Evolutionary conservation across 2,797 vertebrate genomes (phyloP).

Genomic region (Argentina silus): DNA sequence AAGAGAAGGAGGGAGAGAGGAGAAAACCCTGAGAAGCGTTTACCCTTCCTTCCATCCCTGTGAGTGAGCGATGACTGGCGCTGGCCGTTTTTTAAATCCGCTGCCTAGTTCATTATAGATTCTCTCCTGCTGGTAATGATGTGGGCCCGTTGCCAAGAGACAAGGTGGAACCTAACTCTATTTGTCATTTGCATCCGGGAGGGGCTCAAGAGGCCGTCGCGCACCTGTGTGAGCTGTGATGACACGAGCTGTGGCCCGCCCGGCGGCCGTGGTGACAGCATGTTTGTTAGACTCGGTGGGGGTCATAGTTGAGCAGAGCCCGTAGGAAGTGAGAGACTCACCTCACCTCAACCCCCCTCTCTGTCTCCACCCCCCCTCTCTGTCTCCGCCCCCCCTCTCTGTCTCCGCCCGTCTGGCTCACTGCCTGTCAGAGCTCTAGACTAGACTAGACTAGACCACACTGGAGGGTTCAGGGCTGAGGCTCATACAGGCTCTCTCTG

Average conservation of each 20-base stretch:
- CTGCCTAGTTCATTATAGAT: conserved; percentile 10
- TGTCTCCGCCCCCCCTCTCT: not conserved
- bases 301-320: no score
- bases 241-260: not conserved
- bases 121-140: not conserved
- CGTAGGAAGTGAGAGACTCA: no score
- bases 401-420: not conserved
- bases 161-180: conserved; percentile 10
- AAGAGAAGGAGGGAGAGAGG: not conserved
- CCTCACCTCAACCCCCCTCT: no score
- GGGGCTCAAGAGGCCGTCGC: not conserved
- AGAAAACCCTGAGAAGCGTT: not conserved
- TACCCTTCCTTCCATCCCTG: not conserved
- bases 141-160: conserved; percentile 8
- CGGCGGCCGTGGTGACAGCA: not conserved
- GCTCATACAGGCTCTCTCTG: no score
- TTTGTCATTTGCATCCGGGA: conserved; percentile 5
- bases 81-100: not conserved
- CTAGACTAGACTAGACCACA: no score
- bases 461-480: not conserved
- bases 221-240: not conserved
- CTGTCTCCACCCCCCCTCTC: no score
- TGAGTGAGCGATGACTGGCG: not conserved
- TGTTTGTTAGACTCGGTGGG: not conserved
- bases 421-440: not conserved